Base-by-base conservation (phyloP, 2,888 invertebrate species). In the Lottia gigantea region DNA sequence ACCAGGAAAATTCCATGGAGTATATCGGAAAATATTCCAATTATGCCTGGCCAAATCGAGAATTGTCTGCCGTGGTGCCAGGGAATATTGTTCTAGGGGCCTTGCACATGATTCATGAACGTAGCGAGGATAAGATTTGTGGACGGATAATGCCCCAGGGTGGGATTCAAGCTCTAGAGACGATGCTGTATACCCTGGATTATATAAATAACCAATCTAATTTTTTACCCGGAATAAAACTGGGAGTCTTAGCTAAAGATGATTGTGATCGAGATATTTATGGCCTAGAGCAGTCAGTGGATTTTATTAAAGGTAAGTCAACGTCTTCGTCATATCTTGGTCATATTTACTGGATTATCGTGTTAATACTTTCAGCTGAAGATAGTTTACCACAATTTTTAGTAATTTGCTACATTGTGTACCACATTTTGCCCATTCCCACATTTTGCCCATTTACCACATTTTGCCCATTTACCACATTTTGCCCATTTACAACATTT, bases 181-280 rank as follows among this genome's bases (percentile, higher is more conserved):
- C 94, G 0, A 97, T 97, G 96, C 90, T 97, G 64, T 96, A 93
- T 86, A 96, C 97, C 0, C 88, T 97, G 83, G 96, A 96, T 88
- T 91, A 92, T 78, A 92, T 95, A 68, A 91, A 80, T 90, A 75
- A 78, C 87, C 91, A 67, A 14, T 47, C 71, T 7, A 90, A 91
- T 70, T 90, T 94, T 76, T 90, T 95, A 76, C 94, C 94, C 0
- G 94, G 94, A 67, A 92, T 96, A 68, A 92, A 91, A 7, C 90
- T 97, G 15, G 96, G 96, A 55, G 95, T 95, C 14, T 94, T 96
- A 86, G 93, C 97, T 68, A 91, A 97, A 76, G 97, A 97, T 86
- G 97, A 97, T 89, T 97, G 97, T 89, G 97, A 97, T 90, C 95
- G 95, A 89, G 97, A 97, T 87, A 97, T 96, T 0, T 96, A 96